A percentile compares a stretch with the other conserved stretches of the same genome.
Evolutionary conservation across 2,888 invertebrate species (phyloP).

Genomic region (Drosophila paramelanica): DNA sequence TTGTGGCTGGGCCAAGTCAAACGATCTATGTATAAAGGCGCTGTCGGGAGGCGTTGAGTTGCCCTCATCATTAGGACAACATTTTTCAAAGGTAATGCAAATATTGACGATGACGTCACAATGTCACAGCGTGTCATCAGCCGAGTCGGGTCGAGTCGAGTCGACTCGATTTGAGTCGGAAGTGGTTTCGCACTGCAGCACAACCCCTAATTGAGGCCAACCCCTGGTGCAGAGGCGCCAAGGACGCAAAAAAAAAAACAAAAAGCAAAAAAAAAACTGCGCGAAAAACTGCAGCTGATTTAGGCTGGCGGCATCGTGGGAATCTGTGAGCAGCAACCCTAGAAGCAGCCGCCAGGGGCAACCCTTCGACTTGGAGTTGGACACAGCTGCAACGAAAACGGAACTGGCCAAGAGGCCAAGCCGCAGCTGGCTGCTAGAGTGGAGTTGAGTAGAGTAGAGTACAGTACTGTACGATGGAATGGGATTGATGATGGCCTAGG

Average conservation of each 20-base stretch:
- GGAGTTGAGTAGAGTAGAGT: not conserved
- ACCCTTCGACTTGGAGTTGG: slow-evolving; percentile 62
- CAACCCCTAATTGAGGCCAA: slow-evolving; percentile 75
- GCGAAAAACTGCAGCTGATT: slow-evolving; percentile 79
- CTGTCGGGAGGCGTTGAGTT: slow-evolving; percentile 66
- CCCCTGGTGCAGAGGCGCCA: slow-evolving; percentile 51
- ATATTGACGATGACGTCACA: slow-evolving; percentile 77
- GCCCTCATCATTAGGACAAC: slow-evolving; percentile 51
- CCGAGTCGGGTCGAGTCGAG: not conserved
- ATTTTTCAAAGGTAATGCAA: slow-evolving; percentile 52
- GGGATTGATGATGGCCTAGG: slow-evolving; percentile 72
- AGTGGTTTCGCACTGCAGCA: slow-evolving; percentile 36
- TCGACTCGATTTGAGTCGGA: slow-evolving; percentile 2
- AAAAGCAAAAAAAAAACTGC: slow-evolving; percentile 58
- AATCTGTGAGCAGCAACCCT: slow-evolving; percentile 67
- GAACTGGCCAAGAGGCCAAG: slow-evolving; percentile 54
- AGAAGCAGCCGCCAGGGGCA: slow-evolving; percentile 43
- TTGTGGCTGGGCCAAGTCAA: slow-evolving; percentile 68
- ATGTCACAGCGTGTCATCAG: slow-evolving; percentile 73
- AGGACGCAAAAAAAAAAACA: slow-evolving; percentile 46
- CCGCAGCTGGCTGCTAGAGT: slow-evolving; percentile 11
- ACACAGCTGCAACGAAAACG: slow-evolving; percentile 52
- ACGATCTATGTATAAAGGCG: slow-evolving; percentile 48
- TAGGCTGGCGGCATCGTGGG: slow-evolving; percentile 62
- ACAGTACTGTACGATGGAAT: slow-evolving; percentile 22